Conservation (phyloP, 2,797 vertebrate genomes). For the Notolepis coatsorum region DNA sequence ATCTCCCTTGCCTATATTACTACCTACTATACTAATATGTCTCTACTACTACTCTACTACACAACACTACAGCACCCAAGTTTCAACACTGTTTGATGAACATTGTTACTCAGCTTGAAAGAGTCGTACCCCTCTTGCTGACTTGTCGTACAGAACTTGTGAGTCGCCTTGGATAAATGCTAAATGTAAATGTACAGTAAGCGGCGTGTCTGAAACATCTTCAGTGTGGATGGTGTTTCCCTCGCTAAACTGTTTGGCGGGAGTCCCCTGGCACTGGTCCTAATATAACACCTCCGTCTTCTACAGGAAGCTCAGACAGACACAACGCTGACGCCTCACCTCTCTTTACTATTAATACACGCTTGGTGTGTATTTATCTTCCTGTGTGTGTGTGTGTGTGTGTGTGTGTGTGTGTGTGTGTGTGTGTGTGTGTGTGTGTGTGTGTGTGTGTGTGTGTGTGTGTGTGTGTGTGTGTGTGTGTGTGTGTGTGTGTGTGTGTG, state of each 20-base stretch:
- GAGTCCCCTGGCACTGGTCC: slow-evolving; percentile 50
- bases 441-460: slow-evolving; percentile 39
- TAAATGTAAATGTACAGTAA: no score
- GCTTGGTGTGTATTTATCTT: neutral
- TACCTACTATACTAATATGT: no score
- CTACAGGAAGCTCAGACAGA: slow-evolving; percentile 27
- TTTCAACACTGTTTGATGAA: no score
- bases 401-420: slow-evolving; percentile 1
- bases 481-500: slow-evolving; percentile 43
- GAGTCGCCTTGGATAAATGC: no score
- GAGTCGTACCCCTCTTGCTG: no score
- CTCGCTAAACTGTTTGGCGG: slow-evolving; percentile 8
- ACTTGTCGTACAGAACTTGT: no score
- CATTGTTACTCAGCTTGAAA: no score
- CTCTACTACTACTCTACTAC: no score
- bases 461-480: slow-evolving; percentile 54
- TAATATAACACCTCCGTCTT: slow-evolving; percentile 53
- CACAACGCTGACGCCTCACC: slow-evolving; percentile 30
- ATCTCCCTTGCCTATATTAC: no score
- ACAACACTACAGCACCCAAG: no score
- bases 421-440: slow-evolving; percentile 2
- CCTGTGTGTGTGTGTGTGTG: neutral
- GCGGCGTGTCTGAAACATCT: slow-evolving; percentile 44
- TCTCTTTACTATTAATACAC: slow-evolving; percentile 60
- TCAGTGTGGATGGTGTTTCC: slow-evolving; percentile 26